Percentiles rank a stretch among this genome's conserved stretches.
phyloP scores from a whole-genome alignment of 2,113 vertebrate species.

The Neotragus moschatus region DNA sequence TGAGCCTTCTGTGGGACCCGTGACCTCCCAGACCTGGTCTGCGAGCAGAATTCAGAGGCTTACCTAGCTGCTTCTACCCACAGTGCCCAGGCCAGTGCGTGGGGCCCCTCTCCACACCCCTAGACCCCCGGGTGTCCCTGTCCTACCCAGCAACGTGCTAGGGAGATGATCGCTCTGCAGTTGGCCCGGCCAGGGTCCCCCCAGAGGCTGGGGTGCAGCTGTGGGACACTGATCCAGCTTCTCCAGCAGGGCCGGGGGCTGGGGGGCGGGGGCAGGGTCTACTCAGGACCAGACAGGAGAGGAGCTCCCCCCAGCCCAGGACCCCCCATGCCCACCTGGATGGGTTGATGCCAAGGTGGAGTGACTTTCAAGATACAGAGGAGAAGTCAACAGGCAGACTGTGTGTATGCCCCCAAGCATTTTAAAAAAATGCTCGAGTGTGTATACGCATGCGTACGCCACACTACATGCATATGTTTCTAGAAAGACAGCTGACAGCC shows the following conservation, averaged over 20 bases:
- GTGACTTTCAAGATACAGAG: not conserved
- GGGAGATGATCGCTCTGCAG: accelerated
- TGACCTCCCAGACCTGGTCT: not conserved
- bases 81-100: not conserved
- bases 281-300: too few species aligned
- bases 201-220: not conserved
- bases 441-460: too few species aligned
- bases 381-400: not conserved
- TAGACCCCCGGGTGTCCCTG: not conserved
- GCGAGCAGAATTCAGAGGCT: accelerated
- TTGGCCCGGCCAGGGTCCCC: not conserved
- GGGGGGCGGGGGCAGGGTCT: accelerated
- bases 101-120: too few species aligned
- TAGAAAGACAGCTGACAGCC: not conserved
- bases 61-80: not conserved
- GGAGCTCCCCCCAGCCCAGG: accelerated
- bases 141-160: accelerated
- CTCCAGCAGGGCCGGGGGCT: accelerated
- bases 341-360: accelerated
- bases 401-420: not conserved
- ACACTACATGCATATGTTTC: not conserved
- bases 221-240: not conserved
- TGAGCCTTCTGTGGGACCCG: not conserved
- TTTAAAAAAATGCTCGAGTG: not conserved
- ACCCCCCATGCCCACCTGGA: not conserved